phyloP scores from a whole-genome alignment of 2,113 vertebrate species.

The Kobus ellipsiprymnus region DNA sequence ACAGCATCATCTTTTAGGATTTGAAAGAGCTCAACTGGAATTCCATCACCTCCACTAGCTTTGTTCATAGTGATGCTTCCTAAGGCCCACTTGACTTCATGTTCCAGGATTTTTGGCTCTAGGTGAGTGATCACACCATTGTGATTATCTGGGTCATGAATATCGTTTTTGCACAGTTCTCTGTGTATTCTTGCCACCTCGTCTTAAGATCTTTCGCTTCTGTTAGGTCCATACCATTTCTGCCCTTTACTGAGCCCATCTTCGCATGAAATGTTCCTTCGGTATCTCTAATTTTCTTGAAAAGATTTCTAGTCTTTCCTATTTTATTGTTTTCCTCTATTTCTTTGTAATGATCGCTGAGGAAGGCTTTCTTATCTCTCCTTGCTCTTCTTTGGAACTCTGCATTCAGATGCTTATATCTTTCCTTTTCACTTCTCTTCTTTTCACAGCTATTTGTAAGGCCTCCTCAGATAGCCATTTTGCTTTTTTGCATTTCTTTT shows the following conservation, averaged over 20 bases:
- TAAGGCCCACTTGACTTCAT: too few species aligned
- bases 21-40: too few species aligned
- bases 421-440: not conserved
- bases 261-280: not conserved
- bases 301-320: not conserved
- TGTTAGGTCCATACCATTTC: not conserved
- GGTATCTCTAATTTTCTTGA: not conserved
- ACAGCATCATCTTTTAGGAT: too few species aligned
- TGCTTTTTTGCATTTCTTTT: not conserved
- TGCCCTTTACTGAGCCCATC: not conserved
- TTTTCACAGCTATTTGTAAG: not conserved
- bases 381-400: not conserved
- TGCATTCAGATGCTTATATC: not conserved
- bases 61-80: too few species aligned
- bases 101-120: too few species aligned
- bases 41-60: too few species aligned
- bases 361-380: not conserved
- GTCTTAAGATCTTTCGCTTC: not conserved
- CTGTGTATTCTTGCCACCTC: not conserved
- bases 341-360: rapidly evolving
- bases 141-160: too few species aligned
- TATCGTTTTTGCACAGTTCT: too few species aligned
- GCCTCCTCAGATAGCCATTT: not conserved
- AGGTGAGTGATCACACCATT: too few species aligned
- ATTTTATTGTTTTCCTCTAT: not conserved